These are phyloP conservation scores for Dasypus novemcinctus DNA, from an alignment of 2,113 vertebrate genomes.

Conservation along the genomic window DNA sequence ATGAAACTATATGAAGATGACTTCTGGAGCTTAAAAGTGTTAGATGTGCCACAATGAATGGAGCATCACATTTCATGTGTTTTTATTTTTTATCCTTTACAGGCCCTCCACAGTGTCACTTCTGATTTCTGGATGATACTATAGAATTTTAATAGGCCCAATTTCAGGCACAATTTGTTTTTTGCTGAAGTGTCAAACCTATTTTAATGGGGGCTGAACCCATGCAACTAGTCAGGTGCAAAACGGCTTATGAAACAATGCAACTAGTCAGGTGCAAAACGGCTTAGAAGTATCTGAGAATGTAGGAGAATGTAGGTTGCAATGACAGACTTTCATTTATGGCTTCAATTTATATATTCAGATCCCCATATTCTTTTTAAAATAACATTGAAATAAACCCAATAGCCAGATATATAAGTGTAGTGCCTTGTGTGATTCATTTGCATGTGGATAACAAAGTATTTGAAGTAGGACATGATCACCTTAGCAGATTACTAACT, in stretches of 20 bases:
- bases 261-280: conserved; percentile 64
- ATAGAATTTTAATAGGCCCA: conserved; percentile 70
- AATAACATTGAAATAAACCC: conserved; percentile 47
- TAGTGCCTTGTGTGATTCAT: neutral
- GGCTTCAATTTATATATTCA: conserved; percentile 47
- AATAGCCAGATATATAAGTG: conserved; percentile 30
- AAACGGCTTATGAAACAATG: conserved; percentile 54
- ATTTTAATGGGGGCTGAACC: conserved; percentile 71
- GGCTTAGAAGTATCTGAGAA: conserved; percentile 49
- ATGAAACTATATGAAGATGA: neutral
- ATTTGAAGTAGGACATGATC: conserved; percentile 34
- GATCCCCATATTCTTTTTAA: conserved; percentile 44
- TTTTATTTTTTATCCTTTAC: conserved; percentile 62
- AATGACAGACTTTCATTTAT: conserved; percentile 46
- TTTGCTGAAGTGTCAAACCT: conserved; percentile 65
- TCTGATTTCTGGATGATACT: conserved; percentile 59
- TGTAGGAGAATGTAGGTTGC: conserved; percentile 28
- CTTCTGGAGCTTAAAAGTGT: conserved; percentile 56
- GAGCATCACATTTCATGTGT: neutral
- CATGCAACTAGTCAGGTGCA: conserved; percentile 50
- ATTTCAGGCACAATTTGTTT: conserved; percentile 76
- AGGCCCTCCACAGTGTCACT: conserved; percentile 6
- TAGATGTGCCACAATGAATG: neutral
- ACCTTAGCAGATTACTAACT: conserved; percentile 9
- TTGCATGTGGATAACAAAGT: conserved; percentile 19